Evolutionary conservation across 2,113 vertebrate species (phyloP).

Genomic region (Eonycteris spelaea): DNA sequence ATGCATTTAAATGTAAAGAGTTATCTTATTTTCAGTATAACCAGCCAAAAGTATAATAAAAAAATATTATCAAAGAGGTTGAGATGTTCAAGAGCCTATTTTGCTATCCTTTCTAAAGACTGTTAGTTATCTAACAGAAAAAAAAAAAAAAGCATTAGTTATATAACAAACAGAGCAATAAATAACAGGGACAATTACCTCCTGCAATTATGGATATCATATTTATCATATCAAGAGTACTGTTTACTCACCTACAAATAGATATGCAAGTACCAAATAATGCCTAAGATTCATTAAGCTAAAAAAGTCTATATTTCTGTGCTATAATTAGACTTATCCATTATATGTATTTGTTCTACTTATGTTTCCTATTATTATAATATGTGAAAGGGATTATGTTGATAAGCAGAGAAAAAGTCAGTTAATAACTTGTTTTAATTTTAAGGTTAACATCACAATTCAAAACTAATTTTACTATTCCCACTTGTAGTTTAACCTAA

Average conservation of each 20-base stretch:
- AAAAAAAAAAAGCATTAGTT: neutral
- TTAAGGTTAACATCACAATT: neutral
- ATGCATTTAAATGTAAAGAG: neutral
- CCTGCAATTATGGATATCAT: neutral
- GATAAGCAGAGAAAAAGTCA: neutral
- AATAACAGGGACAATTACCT: neutral
- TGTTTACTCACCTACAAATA: neutral
- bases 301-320: neutral
- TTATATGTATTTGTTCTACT: neutral
- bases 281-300: neutral
- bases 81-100: neutral
- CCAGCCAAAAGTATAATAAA: neutral
- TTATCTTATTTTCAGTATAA: neutral
- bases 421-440: neutral
- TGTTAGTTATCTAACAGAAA: neutral
- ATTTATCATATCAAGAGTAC: neutral
- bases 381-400: neutral
- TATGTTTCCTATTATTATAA: neutral
- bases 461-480: neutral
- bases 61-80: neutral
- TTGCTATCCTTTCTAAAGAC: neutral
- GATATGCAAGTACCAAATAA: neutral
- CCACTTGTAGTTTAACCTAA: neutral
- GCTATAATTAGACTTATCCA: neutral
- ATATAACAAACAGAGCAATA: neutral